A percentile compares a stretch with the other conserved stretches of the same genome.
phyloP scores from a whole-genome alignment of 2,888 invertebrate genomes.

The Rotaria magnacalcarata region DNA sequence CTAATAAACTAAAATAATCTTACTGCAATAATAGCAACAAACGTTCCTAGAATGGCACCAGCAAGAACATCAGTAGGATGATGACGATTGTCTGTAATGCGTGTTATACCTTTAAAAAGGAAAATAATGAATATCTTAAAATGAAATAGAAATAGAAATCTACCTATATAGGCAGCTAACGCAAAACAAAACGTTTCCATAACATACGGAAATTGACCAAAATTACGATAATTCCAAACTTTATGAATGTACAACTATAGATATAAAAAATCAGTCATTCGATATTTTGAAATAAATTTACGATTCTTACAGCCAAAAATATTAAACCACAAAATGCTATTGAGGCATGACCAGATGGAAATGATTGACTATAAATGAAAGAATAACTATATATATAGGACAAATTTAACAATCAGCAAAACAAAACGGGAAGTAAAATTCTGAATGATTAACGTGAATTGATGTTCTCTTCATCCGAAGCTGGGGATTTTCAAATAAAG shows the following conservation, averaged over 20 bases:
- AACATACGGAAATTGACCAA: constrained; percentile 39
- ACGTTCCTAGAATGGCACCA: background rate
- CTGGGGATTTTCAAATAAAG: too few species aligned
- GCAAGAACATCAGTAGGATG: constrained; percentile 45
- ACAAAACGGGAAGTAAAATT: too few species aligned
- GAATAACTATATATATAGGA: background rate
- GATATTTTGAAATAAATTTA: background rate
- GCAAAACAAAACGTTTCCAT: constrained; percentile 34
- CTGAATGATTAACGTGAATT: too few species aligned
- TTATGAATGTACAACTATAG: constrained; percentile 36
- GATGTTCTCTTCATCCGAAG: too few species aligned
- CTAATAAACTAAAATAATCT: background rate
- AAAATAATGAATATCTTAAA: background rate
- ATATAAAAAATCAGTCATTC: background rate
- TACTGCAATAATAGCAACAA: constrained; percentile 1
- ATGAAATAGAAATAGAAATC: background rate
- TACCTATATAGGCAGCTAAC: constrained; percentile 28
- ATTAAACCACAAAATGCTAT: constrained; percentile 40
- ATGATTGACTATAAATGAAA: constrained; percentile 40
- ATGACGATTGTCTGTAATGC: constrained; percentile 44
- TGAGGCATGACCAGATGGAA: constrained; percentile 45
- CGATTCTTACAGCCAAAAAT: constrained; percentile 17
- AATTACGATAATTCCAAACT: constrained; percentile 38
- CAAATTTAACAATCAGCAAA: too few species aligned
- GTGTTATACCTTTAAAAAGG: constrained; percentile 25